These are phyloP conservation scores for Nesogale talazaci DNA, from an alignment of 2,113 vertebrate species.

Conservation along the genomic window DNA sequence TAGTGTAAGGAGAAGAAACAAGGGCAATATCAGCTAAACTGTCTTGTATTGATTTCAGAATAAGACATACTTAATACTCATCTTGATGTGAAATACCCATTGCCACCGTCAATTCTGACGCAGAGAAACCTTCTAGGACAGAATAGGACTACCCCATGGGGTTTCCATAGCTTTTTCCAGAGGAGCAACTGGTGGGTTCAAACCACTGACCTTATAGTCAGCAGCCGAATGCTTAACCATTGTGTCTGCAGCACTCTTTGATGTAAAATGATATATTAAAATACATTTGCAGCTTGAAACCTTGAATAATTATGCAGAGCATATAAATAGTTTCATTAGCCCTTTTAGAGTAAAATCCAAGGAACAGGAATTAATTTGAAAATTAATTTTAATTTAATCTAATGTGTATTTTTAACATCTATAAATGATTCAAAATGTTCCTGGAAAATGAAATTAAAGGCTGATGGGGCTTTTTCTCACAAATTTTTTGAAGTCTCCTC, in stretches of 20 bases:
- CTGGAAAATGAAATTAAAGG: too few species aligned
- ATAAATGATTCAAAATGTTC: too few species aligned
- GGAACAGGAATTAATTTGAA: constrained; percentile 14
- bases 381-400: neutral
- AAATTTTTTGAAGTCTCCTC: too few species aligned
- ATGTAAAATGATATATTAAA: constrained; percentile 5
- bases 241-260: neutral
- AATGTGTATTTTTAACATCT: neutral
- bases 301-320: constrained; percentile 19
- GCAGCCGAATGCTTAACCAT: neutral
- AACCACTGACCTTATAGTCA: neutral
- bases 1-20: neutral
- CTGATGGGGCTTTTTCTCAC: too few species aligned
- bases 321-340: neutral
- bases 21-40: neutral
- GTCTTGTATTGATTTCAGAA: neutral
- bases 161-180: neutral
- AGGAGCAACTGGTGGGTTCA: neutral
- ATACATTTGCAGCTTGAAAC: neutral
- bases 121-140: neutral
- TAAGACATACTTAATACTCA: neutral
- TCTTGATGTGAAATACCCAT: constrained; percentile 16
- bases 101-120: neutral
- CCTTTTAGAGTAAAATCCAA: constrained; percentile 9
- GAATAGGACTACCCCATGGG: neutral